These are phyloP conservation scores for Drosophila mayaguana DNA, from an alignment of 2,888 invertebrate genomes.

Conservation along the genomic window DNA sequence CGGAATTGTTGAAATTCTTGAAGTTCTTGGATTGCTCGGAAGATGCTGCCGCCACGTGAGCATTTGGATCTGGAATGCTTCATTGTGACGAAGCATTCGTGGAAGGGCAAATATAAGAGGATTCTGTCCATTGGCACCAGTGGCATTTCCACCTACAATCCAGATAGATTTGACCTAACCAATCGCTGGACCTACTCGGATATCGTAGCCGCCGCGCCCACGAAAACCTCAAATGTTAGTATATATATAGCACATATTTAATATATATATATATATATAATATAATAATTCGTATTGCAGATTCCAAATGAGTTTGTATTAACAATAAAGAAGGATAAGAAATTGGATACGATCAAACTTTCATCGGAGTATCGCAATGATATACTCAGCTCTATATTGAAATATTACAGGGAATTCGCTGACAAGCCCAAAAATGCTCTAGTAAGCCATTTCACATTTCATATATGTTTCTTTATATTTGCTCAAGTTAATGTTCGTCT, in stretches of 20 bases:
- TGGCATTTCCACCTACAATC: constrained; percentile 99
- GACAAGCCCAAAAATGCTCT: constrained; percentile 92
- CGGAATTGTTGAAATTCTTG: constrained; percentile 4
- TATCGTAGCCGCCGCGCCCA: constrained; percentile 90
- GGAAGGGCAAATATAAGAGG: constrained; percentile 99
- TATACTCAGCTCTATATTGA: constrained; percentile 95
- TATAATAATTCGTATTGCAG: constrained; percentile 72
- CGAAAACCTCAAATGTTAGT: constrained; percentile 86
- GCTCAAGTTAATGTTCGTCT: neutral
- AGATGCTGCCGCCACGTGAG: constrained; percentile 87
- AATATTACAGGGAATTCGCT: constrained; percentile 91
- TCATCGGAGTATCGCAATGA: constrained; percentile 97
- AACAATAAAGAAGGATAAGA: constrained; percentile 94
- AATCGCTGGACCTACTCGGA: constrained; percentile 96
- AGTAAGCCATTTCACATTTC: constrained; percentile 86
- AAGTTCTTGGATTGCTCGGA: constrained; percentile 14
- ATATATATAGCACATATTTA: neutral
- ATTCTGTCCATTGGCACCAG: constrained; percentile 98
- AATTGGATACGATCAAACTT: constrained; percentile 97
- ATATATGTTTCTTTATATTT: neutral
- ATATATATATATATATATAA: constrained; percentile 17
- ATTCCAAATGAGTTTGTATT: constrained; percentile 90
- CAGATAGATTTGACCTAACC: constrained; percentile 94
- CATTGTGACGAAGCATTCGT: constrained; percentile 98
- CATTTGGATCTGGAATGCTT: constrained; percentile 98